These are phyloP conservation scores for Lepidochrysops patricia DNA, from an alignment of 2,888 invertebrate genomes.

Conservation along the genomic window DNA sequence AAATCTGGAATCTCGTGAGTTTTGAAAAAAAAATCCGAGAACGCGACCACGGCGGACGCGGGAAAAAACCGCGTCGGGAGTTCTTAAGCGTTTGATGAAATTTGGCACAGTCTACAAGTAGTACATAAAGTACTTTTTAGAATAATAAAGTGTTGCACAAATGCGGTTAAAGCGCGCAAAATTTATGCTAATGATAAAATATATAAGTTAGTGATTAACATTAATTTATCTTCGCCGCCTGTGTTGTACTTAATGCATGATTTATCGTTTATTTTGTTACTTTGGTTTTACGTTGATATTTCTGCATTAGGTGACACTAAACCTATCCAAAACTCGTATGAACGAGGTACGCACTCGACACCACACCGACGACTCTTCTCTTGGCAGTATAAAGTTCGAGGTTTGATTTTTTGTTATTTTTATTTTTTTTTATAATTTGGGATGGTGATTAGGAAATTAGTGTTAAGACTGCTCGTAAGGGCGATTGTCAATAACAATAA, in stretches of 20 bases:
- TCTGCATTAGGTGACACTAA: slow-evolving; percentile 53
- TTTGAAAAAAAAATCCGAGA: too few species aligned
- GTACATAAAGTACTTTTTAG: too few species aligned
- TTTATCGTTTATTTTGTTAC: slow-evolving; percentile 11
- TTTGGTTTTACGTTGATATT: slow-evolving; percentile 25
- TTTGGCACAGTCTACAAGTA: too few species aligned
- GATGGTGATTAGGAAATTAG: neutral
- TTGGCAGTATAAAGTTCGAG: slow-evolving; percentile 81
- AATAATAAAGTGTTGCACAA: too few species aligned
- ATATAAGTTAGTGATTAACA: too few species aligned
- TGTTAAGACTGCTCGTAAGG: neutral
- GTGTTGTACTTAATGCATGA: neutral
- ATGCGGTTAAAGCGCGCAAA: too few species aligned
- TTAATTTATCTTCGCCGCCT: too few species aligned
- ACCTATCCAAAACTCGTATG: slow-evolving; percentile 43
- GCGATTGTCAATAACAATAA: neutral
- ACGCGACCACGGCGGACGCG: too few species aligned
- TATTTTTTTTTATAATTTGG: slow-evolving; percentile 17
- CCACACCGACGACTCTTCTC: slow-evolving; percentile 80
- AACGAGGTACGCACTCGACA: slow-evolving; percentile 71
- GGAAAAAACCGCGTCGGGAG: too few species aligned
- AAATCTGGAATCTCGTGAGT: too few species aligned
- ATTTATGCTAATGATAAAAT: too few species aligned
- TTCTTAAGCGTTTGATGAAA: too few species aligned
- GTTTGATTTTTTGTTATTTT: slow-evolving; percentile 45